phyloP scores from a whole-genome alignment of 2,113 vertebrate species.

The Anser cygnoides region DNA sequence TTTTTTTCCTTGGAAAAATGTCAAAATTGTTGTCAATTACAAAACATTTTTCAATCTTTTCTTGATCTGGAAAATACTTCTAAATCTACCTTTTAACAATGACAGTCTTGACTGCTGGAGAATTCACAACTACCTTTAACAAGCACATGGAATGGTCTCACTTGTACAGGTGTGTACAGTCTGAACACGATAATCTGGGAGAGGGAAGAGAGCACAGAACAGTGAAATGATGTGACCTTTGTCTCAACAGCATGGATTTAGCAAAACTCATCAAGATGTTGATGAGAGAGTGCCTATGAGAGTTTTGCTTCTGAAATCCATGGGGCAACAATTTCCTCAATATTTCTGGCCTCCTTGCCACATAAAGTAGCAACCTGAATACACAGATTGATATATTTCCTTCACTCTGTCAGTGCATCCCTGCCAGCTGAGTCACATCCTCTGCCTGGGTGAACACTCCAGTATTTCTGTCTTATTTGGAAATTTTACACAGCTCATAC shows the following conservation, averaged over 20 bases:
- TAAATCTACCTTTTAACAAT: neutral
- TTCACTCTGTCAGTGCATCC: neutral
- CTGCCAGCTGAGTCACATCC: neutral
- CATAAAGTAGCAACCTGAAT: neutral
- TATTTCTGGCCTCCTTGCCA: neutral
- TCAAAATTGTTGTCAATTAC: neutral
- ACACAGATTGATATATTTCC: neutral
- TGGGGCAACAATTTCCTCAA: neutral
- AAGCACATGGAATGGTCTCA: neutral
- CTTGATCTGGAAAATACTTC: neutral
- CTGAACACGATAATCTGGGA: neutral
- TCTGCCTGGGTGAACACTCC: neutral
- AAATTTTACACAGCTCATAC: neutral
- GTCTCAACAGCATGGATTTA: neutral
- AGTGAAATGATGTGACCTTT: neutral
- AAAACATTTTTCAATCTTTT: neutral
- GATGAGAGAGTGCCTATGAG: neutral
- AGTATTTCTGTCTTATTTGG: neutral
- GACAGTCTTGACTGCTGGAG: neutral
- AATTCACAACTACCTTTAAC: neutral
- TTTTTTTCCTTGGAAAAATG: conserved; percentile 2
- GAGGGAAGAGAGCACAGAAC: neutral
- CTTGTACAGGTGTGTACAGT: neutral
- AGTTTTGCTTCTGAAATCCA: neutral
- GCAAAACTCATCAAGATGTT: neutral